These are phyloP conservation scores for Urocolius indicus DNA, from an alignment of 2,113 vertebrate species.

Conservation along the genomic window DNA sequence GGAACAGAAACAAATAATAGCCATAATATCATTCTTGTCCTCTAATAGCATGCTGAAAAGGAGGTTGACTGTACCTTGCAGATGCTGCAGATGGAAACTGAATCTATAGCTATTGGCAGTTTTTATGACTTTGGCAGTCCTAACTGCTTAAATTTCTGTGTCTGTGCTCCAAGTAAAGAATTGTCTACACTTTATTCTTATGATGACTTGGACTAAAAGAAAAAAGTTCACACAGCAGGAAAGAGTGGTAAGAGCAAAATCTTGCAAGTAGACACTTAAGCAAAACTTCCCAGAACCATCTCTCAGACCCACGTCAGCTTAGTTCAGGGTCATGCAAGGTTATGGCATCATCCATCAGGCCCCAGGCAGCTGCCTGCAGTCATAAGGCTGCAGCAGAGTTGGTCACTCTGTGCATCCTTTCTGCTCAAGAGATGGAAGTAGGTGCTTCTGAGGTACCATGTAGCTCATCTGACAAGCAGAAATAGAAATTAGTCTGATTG, in stretches of 20 bases:
- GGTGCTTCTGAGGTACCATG: not conserved
- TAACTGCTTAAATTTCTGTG: not conserved
- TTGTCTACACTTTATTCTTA: not conserved
- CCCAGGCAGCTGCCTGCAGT: not conserved
- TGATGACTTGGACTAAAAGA: accelerated
- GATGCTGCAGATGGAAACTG: not conserved
- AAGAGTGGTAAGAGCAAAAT: not conserved
- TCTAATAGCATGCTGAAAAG: not conserved
- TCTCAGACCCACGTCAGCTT: accelerated
- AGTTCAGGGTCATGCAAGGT: not conserved
- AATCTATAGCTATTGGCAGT: not conserved
- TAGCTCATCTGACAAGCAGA: not conserved
- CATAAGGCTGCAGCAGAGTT: not conserved
- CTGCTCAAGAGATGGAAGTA: accelerated
- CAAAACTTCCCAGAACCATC: not conserved
- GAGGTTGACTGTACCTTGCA: not conserved
- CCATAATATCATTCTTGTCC: not conserved
- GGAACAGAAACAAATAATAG: not conserved
- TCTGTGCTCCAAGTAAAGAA: not conserved
- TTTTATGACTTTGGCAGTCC: not conserved
- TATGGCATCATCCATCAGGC: not conserved
- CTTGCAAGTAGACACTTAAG: not conserved
- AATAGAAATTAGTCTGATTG: not conserved
- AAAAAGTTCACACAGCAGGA: not conserved
- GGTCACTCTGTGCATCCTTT: not conserved